Base-by-base conservation (phyloP, 2,113 vertebrate species). In the Natator depressus region DNA sequence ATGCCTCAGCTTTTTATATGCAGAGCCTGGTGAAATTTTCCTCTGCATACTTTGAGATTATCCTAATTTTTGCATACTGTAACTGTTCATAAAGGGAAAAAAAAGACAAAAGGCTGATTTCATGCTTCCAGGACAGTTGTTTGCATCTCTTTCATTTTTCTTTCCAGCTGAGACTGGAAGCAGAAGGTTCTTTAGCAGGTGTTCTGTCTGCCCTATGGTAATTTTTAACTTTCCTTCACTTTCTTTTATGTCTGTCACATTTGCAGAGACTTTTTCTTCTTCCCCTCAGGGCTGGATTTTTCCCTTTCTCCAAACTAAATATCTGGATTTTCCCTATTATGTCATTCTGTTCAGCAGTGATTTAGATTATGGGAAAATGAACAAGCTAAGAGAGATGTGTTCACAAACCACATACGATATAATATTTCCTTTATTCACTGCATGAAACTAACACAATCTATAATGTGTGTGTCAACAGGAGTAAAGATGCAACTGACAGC, bases 91-190 rank as follows among this genome's bases (percentile, higher is more conserved):
- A 96, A 97, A 97, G 96, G 96, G 51, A 96, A 86, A 92, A 92
- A 95, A 98, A 96, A 97, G 98, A 98, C 98, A 98, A 98, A 98
- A 98, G 98, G 91, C 97, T 95, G 96, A 98, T 98, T 98, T 98
- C 98, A 98, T 96, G 98, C 97, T 97, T 97, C 97, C 93, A 96
- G 97, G 97, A 94, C 96, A 98, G 98, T 98, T 98, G 98, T 98
- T 98, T 98, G 98, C 98, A 98, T 98, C 96, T 94, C 98, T 99
- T 99, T 98, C 98, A 98, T 98, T 98, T 98, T 98, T 97, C 97
- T 95, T 96, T 99, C 98, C 98, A 98, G 98, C 98, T 98, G 98
- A 98, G 98, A 97, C 93, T 97, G 97, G 96, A 98, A 98, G 98
- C 94, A 96, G 97, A 97, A 97, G 98, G 97, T 97, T 97, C 98